A percentile compares a stretch with the other conserved stretches of the same genome.
Evolutionary conservation across 2,888 invertebrate genomes (phyloP).

Genomic region (Eupithecia tripunctaria): DNA sequence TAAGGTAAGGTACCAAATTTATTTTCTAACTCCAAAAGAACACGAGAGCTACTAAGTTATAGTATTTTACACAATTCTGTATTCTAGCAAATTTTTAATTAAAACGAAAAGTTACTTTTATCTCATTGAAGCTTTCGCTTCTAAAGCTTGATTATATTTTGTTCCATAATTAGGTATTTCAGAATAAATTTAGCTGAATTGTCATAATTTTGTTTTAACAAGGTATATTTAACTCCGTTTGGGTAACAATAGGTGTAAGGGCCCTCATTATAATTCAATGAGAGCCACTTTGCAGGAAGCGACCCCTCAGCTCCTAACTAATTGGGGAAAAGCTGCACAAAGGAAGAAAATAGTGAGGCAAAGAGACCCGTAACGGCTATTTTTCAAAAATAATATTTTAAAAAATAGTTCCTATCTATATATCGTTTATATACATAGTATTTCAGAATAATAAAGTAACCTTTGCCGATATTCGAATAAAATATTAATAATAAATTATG

Average conservation of each 20-base stretch:
- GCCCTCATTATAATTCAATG: conserved; percentile 42
- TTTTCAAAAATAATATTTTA: not conserved
- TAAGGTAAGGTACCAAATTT: not conserved
- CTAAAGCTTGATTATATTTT: not conserved
- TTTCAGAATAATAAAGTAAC: not conserved
- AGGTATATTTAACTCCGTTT: conserved; percentile 40
- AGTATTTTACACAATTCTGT: not conserved
- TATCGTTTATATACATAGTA: too few relatives aligned
- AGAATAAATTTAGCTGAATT: conserved; percentile 23
- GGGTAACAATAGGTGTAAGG: conserved; percentile 44
- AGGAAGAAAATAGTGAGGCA: conserved; percentile 35
- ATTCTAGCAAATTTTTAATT: not conserved
- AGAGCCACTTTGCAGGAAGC: conserved; percentile 42
- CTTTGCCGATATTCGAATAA: not conserved
- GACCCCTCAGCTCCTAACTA: conserved; percentile 43
- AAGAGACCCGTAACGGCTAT: not conserved
- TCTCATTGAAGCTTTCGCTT: too few relatives aligned
- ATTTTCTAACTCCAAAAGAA: not conserved
- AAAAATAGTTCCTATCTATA: too few relatives aligned
- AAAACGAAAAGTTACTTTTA: not conserved
- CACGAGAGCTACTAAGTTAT: not conserved
- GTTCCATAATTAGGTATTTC: conserved; percentile 1
- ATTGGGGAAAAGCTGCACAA: conserved; percentile 45
- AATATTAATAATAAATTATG: not conserved
- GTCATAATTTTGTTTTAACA: conserved; percentile 37